Conservation (phyloP, 92 coral and sea anemone species). For the Hydrozoanthus gracilis region DNA sequence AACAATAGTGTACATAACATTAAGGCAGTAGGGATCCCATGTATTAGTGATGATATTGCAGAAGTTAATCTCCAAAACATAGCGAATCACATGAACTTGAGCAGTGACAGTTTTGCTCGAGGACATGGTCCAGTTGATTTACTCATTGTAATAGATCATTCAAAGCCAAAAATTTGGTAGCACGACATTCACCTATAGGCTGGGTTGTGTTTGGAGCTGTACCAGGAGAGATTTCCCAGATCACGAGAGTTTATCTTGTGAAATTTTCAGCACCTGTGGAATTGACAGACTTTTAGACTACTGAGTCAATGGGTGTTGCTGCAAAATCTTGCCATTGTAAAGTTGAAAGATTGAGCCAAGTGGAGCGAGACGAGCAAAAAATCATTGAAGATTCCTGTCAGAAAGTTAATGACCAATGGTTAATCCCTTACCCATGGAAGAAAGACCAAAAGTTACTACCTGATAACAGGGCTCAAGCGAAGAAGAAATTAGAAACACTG, state of each 20-base stretch:
- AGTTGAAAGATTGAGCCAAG: constrained; percentile 55
- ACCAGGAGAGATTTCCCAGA: constrained; percentile 34
- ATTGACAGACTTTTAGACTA: constrained; percentile 44
- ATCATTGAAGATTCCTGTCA: constrained; percentile 60
- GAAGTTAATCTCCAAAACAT: constrained; percentile 44
- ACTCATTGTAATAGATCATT: constrained; percentile 73
- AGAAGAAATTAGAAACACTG: constrained; percentile 56
- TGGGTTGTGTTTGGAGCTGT: constrained; percentile 74
- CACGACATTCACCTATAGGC: constrained; percentile 56
- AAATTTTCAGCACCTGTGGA: constrained; percentile 38
- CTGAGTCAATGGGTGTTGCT: constrained; percentile 53
- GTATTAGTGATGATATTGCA: constrained; percentile 60
- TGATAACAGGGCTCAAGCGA: constrained; percentile 61
- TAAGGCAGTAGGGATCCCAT: constrained; percentile 69
- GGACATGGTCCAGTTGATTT: constrained; percentile 67
- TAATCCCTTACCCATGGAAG: constrained; percentile 68
- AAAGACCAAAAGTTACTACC: constrained; percentile 53
- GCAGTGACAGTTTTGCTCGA: constrained; percentile 42
- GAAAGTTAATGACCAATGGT: constrained; percentile 52
- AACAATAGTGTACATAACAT: constrained; percentile 46
- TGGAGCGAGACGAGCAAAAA: constrained; percentile 62
- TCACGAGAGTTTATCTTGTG: constrained; percentile 13
- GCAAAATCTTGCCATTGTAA: constrained; percentile 46
- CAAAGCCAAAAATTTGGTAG: constrained; percentile 61
- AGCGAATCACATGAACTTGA: constrained; percentile 40